phyloP scores from a whole-genome alignment of 2,113 vertebrate species.

The Hippocampus guttulatus region DNA sequence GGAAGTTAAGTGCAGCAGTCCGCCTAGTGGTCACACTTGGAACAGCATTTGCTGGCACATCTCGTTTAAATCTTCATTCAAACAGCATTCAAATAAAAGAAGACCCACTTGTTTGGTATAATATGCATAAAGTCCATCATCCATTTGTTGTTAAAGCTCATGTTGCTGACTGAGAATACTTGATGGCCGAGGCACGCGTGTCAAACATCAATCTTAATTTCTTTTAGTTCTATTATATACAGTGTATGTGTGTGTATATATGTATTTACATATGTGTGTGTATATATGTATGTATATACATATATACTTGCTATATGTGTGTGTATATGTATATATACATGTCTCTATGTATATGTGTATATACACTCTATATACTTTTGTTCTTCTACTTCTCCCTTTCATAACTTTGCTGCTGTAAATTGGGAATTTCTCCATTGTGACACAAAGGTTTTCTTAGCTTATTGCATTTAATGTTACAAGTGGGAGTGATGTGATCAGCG shows the following conservation, averaged over 20 bases:
- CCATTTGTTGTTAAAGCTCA: background rate
- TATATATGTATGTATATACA: no score
- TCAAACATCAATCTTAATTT: constrained; percentile 27
- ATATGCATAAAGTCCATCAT: background rate
- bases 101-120: background rate
- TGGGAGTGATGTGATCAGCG: constrained; percentile 23
- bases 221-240: no score
- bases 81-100: background rate
- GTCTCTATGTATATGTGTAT: no score
- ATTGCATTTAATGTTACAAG: constrained; percentile 9
- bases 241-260: no score
- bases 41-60: background rate
- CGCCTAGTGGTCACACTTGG: constrained; percentile 33
- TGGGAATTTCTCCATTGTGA: no score
- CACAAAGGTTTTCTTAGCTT: no score
- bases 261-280: no score
- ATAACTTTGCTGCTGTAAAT: no score
- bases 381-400: no score
- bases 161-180: background rate
- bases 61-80: background rate
- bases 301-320: no score
- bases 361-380: no score
- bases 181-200: constrained; percentile 11
- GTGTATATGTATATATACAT: no score
- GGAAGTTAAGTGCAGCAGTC: background rate